Evolutionary conservation across 2,797 vertebrate species (phyloP).

Genomic region (Sebastes reedi): DNA sequence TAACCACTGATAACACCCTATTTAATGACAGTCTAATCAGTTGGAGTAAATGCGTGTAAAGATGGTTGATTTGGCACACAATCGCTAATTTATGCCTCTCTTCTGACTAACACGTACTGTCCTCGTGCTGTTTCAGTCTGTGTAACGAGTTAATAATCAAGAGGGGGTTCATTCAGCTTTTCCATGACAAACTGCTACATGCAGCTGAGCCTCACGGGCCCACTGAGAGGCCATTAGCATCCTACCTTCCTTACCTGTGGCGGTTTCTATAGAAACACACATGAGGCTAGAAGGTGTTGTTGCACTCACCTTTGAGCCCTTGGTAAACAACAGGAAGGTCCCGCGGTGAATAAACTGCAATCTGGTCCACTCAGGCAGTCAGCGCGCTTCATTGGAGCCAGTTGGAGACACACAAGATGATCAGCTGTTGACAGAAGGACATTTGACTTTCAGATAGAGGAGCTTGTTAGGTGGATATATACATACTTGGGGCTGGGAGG

Average conservation of each 20-base stretch:
- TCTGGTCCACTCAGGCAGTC: slow-evolving; percentile 18
- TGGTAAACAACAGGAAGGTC: slow-evolving; percentile 66
- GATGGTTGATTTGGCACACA: background rate
- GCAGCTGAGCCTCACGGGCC: slow-evolving; percentile 46
- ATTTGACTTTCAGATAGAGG: slow-evolving; percentile 46
- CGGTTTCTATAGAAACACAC: slow-evolving; percentile 86
- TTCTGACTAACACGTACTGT: background rate
- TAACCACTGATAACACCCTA: too few relatives aligned
- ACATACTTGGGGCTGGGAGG: background rate
- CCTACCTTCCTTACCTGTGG: slow-evolving; percentile 69
- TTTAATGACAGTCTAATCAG: too few relatives aligned
- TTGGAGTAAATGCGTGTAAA: background rate
- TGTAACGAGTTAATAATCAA: slow-evolving; percentile 5
- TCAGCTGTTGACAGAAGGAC: slow-evolving; percentile 26
- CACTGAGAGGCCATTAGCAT: slow-evolving; percentile 81
- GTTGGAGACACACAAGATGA: slow-evolving; percentile 16
- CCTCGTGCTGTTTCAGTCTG: background rate
- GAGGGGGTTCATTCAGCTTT: slow-evolving; percentile 21
- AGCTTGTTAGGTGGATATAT: slow-evolving; percentile 38
- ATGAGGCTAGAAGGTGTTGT: slow-evolving; percentile 61
- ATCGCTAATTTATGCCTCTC: background rate
- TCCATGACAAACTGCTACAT: slow-evolving; percentile 35
- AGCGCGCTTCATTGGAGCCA: slow-evolving; percentile 12
- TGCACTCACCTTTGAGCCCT: slow-evolving; percentile 72
- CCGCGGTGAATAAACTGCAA: slow-evolving; percentile 41